Percentiles rank a stretch among this genome's conserved stretches.
Evolutionary conservation across 2,113 vertebrate species (phyloP).

Genomic region (Callionymus lyra): DNA sequence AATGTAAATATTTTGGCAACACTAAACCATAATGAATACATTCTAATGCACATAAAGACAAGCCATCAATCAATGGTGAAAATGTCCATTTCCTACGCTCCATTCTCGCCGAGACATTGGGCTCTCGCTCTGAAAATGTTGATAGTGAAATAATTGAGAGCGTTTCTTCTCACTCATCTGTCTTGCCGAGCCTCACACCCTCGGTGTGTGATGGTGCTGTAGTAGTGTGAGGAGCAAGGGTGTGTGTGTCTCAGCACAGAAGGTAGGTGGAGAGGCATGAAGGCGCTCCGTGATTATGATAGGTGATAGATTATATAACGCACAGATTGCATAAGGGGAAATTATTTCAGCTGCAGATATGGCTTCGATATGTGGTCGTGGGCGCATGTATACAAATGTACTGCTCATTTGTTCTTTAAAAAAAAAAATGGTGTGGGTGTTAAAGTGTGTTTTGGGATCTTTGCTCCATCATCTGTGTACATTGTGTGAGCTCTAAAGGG

Average conservation of each 20-base stretch:
- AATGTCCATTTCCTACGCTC: too few relatives aligned
- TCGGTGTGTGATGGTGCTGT: slow-evolving; percentile 51
- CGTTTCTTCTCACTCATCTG: slow-evolving; percentile 49
- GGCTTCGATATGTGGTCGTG: slow-evolving; percentile 48
- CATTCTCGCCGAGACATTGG: too few relatives aligned
- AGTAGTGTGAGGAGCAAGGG: slow-evolving; percentile 50
- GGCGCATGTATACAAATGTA: slow-evolving; percentile 26
- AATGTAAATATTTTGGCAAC: too few relatives aligned
- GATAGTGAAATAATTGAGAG: too few relatives aligned
- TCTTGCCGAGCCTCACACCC: slow-evolving; percentile 49
- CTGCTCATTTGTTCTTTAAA: slow-evolving; percentile 37
- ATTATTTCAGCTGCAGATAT: slow-evolving; percentile 61
- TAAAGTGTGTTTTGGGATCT: slow-evolving; percentile 51
- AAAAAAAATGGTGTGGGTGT: slow-evolving; percentile 34
- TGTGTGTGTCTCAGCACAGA: slow-evolving; percentile 23
- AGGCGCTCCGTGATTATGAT: slow-evolving; percentile 62
- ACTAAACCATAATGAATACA: too few relatives aligned
- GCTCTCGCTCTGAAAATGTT: too few relatives aligned
- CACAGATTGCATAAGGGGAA: slow-evolving; percentile 61
- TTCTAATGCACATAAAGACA: too few relatives aligned
- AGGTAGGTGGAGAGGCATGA: slow-evolving; percentile 61
- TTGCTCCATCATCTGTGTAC: slow-evolving; percentile 46
- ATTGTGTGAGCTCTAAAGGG: slow-evolving; percentile 43
- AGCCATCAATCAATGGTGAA: too few relatives aligned
- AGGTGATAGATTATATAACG: slow-evolving; percentile 64